Conservation (phyloP, 35 echinoderm and acorn worm genomes). For the Eucidaris tribuloides region DNA sequence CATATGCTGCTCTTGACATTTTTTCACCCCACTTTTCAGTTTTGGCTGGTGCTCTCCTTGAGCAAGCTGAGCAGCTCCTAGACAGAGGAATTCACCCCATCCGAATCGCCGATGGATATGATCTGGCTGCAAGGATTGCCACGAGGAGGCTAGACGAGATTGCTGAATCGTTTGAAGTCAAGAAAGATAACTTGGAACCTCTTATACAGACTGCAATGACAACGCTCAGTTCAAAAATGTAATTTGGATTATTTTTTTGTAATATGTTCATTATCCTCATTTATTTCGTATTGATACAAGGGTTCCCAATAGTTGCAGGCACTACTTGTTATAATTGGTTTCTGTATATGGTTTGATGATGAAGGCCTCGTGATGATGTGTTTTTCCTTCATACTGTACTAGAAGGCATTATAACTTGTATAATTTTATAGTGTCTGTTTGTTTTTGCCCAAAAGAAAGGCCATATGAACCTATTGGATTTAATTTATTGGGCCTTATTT, state of each 20-base stretch:
- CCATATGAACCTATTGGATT: too few relatives aligned
- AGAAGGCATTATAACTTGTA: too few relatives aligned
- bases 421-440: too few relatives aligned
- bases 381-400: too few relatives aligned
- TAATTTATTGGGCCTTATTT: too few relatives aligned
- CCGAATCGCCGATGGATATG: slow-evolving; percentile 93
- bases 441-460: too few relatives aligned
- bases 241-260: slow-evolving; percentile 4
- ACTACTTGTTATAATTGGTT: too few relatives aligned
- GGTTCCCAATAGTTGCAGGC: too few relatives aligned
- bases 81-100: slow-evolving; percentile 94
- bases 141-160: slow-evolving; percentile 76
- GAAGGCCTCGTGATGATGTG: too few relatives aligned
- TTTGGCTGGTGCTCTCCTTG: slow-evolving; percentile 85
- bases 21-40: slow-evolving; percentile 34
- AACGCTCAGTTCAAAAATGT: slow-evolving; percentile 98
- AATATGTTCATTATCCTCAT: neutral
- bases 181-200: slow-evolving; percentile 76
- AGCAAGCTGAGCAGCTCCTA: slow-evolving; percentile 83
- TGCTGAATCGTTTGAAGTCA: slow-evolving; percentile 78
- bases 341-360: too few relatives aligned
- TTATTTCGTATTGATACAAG: too few relatives aligned
- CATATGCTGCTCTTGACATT: neutral
- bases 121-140: slow-evolving; percentile 87
- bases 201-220: slow-evolving; percentile 94